Evolutionary conservation across 2,113 vertebrate species (phyloP).

Genomic region (Chloroceryle aenea): DNA sequence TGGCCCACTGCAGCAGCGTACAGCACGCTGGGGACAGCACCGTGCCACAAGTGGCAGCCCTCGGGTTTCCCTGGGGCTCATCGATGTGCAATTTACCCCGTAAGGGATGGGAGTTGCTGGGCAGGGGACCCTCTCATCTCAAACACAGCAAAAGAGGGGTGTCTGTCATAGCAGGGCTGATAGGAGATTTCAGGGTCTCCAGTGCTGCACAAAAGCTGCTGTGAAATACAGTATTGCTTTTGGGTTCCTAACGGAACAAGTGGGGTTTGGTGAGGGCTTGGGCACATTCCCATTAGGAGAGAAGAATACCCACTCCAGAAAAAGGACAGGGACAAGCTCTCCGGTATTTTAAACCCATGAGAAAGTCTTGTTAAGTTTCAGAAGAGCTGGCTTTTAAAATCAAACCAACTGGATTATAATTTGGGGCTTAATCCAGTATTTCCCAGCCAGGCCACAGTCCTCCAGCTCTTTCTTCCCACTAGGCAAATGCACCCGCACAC

Average conservation of each 20-base stretch:
- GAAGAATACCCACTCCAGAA: background rate
- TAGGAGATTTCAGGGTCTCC: background rate
- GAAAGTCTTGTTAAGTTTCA: background rate
- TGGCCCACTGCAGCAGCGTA: constrained; percentile 22
- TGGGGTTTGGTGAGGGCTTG: background rate
- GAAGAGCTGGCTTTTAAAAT: background rate
- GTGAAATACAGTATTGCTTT: background rate
- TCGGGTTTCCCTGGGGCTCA: background rate
- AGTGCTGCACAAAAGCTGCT: background rate
- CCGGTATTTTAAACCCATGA: background rate
- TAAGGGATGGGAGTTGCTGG: background rate
- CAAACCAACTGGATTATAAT: background rate
- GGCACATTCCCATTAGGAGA: background rate
- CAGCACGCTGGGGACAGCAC: background rate
- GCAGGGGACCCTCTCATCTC: background rate
- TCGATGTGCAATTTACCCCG: accelerated
- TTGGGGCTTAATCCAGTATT: background rate
- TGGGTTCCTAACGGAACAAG: background rate
- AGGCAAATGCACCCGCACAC: background rate
- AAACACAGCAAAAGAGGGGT: background rate
- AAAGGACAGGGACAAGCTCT: background rate
- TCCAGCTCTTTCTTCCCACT: background rate
- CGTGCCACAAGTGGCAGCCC: background rate
- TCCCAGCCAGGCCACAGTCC: background rate
- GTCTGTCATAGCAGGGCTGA: background rate